A percentile compares a stretch with the other conserved stretches of the same genome.
Evolutionary conservation across 2,113 vertebrate species (phyloP).

Genomic region (Cairina moschata): DNA sequence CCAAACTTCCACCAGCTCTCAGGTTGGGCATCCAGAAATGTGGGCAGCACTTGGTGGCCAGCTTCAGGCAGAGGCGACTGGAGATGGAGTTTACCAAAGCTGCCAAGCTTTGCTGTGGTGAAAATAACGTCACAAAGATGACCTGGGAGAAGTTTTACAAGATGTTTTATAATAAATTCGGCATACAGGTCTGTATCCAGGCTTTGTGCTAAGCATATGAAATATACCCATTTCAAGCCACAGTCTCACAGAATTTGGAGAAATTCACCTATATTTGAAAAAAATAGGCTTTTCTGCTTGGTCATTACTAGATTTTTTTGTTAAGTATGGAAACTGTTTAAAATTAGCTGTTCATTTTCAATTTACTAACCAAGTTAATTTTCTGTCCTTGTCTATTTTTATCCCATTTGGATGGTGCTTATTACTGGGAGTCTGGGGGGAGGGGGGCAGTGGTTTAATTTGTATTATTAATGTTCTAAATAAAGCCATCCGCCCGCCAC

Average conservation of each 20-base stretch:
- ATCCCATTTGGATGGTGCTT: not conserved
- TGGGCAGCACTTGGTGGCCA: accelerated
- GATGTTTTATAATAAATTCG: not conserved
- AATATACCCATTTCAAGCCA: not conserved
- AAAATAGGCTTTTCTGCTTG: not conserved
- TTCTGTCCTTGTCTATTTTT: slow-evolving; percentile 44
- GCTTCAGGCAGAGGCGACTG: accelerated
- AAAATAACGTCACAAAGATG: accelerated
- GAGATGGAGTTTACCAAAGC: not conserved
- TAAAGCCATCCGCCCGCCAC: accelerated
- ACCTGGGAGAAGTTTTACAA: not conserved
- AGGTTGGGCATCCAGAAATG: not conserved
- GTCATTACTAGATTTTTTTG: not conserved
- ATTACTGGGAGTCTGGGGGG: not conserved
- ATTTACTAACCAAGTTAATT: not conserved
- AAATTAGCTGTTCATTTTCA: slow-evolving; percentile 21
- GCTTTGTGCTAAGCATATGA: not conserved
- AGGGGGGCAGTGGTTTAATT: slow-evolving; percentile 3
- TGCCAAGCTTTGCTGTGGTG: not conserved
- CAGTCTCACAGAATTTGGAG: not conserved
- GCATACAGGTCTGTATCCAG: not conserved
- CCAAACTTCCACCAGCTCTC: not conserved
- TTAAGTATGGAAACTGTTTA: not conserved
- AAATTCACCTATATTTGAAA: not conserved
- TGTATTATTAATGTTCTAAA: slow-evolving; percentile 39